Evolutionary conservation across 92 coral and sea anemone genomes (phyloP).

Genomic region (Parazoanthus atlanticus): DNA sequence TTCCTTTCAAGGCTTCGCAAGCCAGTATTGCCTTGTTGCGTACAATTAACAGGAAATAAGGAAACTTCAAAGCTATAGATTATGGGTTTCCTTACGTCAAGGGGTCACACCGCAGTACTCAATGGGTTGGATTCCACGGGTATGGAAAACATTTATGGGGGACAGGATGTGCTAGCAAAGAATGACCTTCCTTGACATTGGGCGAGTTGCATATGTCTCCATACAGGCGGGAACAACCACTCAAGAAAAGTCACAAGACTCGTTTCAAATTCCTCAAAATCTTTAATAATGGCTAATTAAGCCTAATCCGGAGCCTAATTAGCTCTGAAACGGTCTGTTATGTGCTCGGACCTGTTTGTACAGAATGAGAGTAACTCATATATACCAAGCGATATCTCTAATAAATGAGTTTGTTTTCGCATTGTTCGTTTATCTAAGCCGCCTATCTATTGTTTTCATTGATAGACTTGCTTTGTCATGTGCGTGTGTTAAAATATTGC

Average conservation of each 20-base stretch:
- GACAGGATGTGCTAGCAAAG: neutral
- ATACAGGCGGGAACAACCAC: constrained; percentile 4
- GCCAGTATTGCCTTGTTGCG: neutral
- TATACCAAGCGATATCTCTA: neutral
- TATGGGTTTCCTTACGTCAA: neutral
- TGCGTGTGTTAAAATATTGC: neutral
- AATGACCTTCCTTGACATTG: constrained; percentile 39
- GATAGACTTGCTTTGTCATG: neutral
- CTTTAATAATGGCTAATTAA: constrained; percentile 23
- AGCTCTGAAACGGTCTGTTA: constrained; percentile 34
- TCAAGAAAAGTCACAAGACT: constrained; percentile 1
- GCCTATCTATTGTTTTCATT: neutral
- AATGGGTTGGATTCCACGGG: neutral
- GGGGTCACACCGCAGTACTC: neutral
- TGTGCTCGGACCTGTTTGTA: neutral
- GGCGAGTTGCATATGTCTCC: constrained; percentile 6
- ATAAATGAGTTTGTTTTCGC: constrained; percentile 24
- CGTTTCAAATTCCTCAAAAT: neutral
- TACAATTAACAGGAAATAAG: neutral
- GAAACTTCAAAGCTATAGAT: neutral
- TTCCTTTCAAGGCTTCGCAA: neutral
- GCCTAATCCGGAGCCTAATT: constrained; percentile 30
- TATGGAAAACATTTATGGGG: neutral
- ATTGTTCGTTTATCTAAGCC: constrained; percentile 10
- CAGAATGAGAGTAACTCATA: neutral